A percentile compares a stretch with the other conserved stretches of the same genome.
These are phyloP conservation scores for Calliopsis andreniformis DNA, from an alignment of 1,140 invertebrate genomes.

Conservation along the genomic window DNA sequence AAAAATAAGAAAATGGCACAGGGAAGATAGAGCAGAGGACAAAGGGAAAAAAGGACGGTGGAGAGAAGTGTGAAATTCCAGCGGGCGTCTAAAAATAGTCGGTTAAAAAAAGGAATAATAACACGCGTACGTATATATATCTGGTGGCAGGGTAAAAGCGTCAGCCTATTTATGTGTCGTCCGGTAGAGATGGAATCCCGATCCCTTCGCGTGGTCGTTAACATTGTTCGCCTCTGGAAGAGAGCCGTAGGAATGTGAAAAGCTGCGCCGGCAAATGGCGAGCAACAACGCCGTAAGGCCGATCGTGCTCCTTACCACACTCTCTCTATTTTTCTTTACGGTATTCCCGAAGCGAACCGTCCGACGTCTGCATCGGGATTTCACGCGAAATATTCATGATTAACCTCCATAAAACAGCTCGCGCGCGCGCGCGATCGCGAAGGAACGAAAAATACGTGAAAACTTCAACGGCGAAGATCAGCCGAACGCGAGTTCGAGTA, in stretches of 20 bases:
- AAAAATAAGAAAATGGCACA: background rate
- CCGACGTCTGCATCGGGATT: conserved; percentile 22
- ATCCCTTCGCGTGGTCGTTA: conserved; percentile 66
- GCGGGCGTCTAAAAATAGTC: conserved; percentile 66
- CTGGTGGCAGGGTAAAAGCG: conserved; percentile 49
- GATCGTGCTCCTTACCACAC: conserved; percentile 16
- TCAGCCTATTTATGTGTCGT: conserved; percentile 67
- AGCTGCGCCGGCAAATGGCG: conserved; percentile 56
- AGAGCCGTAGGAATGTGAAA: conserved; percentile 63
- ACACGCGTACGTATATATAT: conserved; percentile 52
- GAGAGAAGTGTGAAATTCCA: conserved; percentile 59
- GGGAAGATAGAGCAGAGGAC: conserved; percentile 19
- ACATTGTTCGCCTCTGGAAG: conserved; percentile 64
- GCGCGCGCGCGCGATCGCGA: no score
- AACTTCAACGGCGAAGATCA: background rate
- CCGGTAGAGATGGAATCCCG: conserved; percentile 55
- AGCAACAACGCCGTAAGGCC: conserved; percentile 30
- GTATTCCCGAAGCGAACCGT: conserved; percentile 45
- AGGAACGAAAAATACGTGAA: background rate
- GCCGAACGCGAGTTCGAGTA: no score
- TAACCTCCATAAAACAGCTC: background rate
- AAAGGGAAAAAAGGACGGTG: conserved; percentile 21
- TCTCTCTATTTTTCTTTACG: conserved; percentile 29
- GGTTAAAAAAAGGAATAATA: conserved; percentile 62
- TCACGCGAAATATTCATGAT: background rate